A percentile compares a stretch with the other conserved stretches of the same genome.
Evolutionary conservation across 1,140 invertebrate genomes (phyloP).

Genomic region (Apis laboriosa): DNA sequence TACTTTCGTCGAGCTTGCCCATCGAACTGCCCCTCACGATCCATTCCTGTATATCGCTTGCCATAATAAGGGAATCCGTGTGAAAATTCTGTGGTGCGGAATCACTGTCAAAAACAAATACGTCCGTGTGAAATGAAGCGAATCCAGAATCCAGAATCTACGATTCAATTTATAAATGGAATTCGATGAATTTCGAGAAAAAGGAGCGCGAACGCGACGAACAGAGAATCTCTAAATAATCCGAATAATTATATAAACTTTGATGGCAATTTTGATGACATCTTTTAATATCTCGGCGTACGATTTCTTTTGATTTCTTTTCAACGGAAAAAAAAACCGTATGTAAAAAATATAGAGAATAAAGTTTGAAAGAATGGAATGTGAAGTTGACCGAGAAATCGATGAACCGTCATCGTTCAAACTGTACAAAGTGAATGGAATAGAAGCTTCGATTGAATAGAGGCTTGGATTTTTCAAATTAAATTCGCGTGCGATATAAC

Average conservation of each 20-base stretch:
- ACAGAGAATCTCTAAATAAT: too few species aligned
- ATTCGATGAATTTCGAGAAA: background rate
- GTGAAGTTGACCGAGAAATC: background rate
- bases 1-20: conserved; percentile 46
- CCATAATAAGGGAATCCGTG: conserved; percentile 57
- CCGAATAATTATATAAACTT: too few species aligned
- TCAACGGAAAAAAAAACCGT: background rate
- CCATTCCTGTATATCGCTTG: conserved; percentile 51
- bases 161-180: background rate
- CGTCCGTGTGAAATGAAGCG: conserved; percentile 46
- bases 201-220: background rate
- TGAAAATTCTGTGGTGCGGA: conserved; percentile 46
- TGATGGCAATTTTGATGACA: too few species aligned
- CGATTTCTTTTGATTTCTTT: background rate
- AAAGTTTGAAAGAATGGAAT: background rate
- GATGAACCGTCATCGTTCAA: conserved; percentile 12
- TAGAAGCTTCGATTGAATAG: background rate
- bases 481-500: background rate
- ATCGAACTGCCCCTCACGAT: conserved; percentile 32
- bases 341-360: background rate
- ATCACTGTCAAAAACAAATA: conserved; percentile 61
- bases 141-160: background rate
- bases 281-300: too few species aligned
- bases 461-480: background rate
- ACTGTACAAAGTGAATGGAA: background rate